These are phyloP conservation scores for Antigone vipio DNA, from an alignment of 2,113 vertebrate species.

Conservation along the genomic window DNA sequence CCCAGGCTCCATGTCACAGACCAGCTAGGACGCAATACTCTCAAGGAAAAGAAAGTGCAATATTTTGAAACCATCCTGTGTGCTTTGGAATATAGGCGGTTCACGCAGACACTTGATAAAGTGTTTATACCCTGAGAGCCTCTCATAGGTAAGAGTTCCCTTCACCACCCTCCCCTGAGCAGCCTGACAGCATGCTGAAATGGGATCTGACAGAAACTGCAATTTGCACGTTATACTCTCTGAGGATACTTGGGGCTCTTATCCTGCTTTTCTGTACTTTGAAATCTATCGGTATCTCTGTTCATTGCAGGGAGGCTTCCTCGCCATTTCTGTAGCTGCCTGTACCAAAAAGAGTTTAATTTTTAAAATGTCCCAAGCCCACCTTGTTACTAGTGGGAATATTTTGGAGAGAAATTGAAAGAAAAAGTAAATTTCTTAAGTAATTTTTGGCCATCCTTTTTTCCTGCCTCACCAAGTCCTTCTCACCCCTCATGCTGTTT, in stretches of 20 bases:
- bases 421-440: not conserved
- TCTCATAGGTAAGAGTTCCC: constrained; percentile 31
- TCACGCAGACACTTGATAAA: not conserved
- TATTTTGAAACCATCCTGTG: constrained; percentile 35
- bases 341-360: not conserved
- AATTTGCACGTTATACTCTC: not conserved
- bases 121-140: not conserved
- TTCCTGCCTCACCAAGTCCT: not conserved
- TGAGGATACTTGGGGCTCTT: not conserved
- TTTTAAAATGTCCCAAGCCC: not conserved
- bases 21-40: not conserved
- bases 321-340: not conserved
- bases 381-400: not conserved
- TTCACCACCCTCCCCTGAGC: not conserved
- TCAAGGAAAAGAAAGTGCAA: constrained; percentile 8
- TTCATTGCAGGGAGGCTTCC: not conserved
- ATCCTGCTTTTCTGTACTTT: not conserved
- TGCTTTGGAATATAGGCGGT: not conserved
- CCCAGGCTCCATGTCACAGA: not conserved
- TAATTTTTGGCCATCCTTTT: not conserved
- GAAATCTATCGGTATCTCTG: not conserved
- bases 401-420: not conserved
- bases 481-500: not conserved
- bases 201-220: not conserved
- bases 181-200: not conserved